Evolutionary conservation across 2,888 invertebrate species (phyloP).

Genomic region (Lasioglossum zephyrum): DNA sequence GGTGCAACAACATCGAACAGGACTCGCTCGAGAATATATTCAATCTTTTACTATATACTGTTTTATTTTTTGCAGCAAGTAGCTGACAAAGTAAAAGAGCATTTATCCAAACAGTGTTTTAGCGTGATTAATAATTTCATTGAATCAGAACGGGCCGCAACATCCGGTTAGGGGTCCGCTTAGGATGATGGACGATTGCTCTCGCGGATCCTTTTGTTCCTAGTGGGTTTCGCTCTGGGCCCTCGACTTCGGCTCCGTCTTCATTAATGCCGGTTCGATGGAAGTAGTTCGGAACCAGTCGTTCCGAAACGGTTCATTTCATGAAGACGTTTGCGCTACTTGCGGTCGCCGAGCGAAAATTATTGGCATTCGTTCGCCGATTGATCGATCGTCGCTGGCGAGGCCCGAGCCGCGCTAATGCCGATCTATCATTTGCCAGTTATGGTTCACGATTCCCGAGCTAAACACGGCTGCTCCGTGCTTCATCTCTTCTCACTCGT

Average conservation of each 20-base stretch:
- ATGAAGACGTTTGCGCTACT: constrained; percentile 47
- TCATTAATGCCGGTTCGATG: constrained; percentile 50
- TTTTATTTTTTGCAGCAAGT: background rate
- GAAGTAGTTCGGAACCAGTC: constrained; percentile 36
- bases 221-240: background rate
- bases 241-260: constrained; percentile 29
- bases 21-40: background rate
- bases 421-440: constrained; percentile 42
- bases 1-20: too few species aligned
- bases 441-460: constrained; percentile 36
- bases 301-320: constrained; percentile 42
- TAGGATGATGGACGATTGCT: constrained; percentile 14
- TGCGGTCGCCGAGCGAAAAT: constrained; percentile 34
- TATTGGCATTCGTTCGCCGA: constrained; percentile 38
- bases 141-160: background rate
- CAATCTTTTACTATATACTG: background rate
- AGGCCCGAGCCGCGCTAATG: constrained; percentile 16
- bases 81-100: background rate
- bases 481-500: constrained; percentile 12
- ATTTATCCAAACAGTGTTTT: background rate
- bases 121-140: constrained; percentile 12
- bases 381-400: constrained; percentile 38
- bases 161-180: background rate
- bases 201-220: constrained; percentile 24
- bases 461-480: constrained; percentile 22